phyloP scores from a whole-genome alignment of 2,113 vertebrate genomes.

The Oostethus manadensis region DNA sequence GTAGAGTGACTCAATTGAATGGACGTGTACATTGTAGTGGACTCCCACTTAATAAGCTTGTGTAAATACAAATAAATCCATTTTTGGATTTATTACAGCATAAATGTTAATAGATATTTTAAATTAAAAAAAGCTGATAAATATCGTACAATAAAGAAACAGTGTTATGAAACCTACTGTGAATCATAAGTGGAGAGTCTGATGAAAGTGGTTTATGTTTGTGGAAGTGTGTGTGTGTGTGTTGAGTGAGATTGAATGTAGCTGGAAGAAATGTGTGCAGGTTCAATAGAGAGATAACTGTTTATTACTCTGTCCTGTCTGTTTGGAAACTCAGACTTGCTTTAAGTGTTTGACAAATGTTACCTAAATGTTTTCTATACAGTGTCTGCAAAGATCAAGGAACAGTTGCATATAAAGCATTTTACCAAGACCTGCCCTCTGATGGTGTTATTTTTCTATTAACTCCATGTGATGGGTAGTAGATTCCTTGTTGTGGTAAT shows the following conservation, averaged over 20 bases:
- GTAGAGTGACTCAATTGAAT: conserved; percentile 12
- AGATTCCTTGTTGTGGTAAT: conserved; percentile 25
- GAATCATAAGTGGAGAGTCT: conserved; percentile 57
- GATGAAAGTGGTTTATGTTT: conserved; percentile 36
- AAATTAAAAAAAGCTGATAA: conserved; percentile 58
- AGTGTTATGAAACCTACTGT: conserved; percentile 64
- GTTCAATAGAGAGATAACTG: conserved; percentile 43
- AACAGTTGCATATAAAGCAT: conserved; percentile 76
- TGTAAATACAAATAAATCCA: conserved; percentile 70
- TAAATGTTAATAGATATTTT: conserved; percentile 65
- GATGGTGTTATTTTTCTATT: conserved; percentile 24
- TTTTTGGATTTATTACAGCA: conserved; percentile 70
- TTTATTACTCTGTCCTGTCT: conserved; percentile 68
- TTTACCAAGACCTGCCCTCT: conserved; percentile 63
- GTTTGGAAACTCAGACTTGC: conserved; percentile 67
- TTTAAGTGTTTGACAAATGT: conserved; percentile 67
- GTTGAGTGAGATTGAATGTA: conserved; percentile 23
- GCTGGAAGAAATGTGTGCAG: conserved; percentile 20
- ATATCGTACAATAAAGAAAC: conserved; percentile 54
- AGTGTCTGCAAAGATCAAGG: conserved; percentile 79
- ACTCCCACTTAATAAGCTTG: conserved; percentile 64
- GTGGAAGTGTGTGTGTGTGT: conserved; percentile 27
- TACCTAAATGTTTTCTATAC: conserved; percentile 74
- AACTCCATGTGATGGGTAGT: conserved; percentile 14
- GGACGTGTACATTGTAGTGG: conserved; percentile 64